phyloP scores from a whole-genome alignment of 23 tunicate species.

The Styela plicata region DNA sequence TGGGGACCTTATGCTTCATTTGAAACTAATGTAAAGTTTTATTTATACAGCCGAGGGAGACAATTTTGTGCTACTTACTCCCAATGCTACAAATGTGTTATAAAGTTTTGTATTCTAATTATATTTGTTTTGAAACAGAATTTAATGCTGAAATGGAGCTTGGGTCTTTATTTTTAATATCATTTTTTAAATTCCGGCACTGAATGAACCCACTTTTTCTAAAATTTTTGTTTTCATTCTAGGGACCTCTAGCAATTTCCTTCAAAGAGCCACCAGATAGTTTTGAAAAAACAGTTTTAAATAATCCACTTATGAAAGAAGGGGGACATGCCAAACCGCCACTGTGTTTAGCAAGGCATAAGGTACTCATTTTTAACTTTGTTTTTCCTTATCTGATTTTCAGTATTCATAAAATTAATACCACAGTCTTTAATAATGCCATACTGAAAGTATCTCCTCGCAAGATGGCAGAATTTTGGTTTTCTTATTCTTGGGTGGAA shows the following conservation, averaged over 20 bases:
- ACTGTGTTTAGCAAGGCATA: constrained; percentile 53
- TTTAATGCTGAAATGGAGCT: not conserved
- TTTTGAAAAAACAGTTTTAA: constrained; percentile 34
- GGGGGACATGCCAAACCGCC: constrained; percentile 86
- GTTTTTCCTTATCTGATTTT: too few relatives aligned
- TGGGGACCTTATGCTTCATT: too few relatives aligned
- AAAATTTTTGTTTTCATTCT: not conserved
- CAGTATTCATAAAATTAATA: too few relatives aligned
- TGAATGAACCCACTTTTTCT: not conserved
- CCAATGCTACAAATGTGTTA: too few relatives aligned
- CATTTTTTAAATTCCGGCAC: not conserved
- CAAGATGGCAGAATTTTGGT: too few relatives aligned
- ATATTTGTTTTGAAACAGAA: not conserved
- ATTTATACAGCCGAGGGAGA: too few relatives aligned
- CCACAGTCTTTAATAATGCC: too few relatives aligned
- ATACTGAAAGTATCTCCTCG: too few relatives aligned
- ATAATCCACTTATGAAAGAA: constrained; percentile 43
- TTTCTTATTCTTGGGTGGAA: too few relatives aligned
- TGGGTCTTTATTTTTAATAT: constrained; percentile 29
- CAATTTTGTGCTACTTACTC: too few relatives aligned
- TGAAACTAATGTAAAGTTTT: too few relatives aligned
- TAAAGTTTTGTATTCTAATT: not conserved
- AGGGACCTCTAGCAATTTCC: constrained; percentile 59
- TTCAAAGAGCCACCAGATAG: constrained; percentile 47
- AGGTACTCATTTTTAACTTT: too few relatives aligned